Evolutionary conservation across 2,113 vertebrate genomes (phyloP), one percentile per base, ranked within the genome.

Genomic region (Indicator indicator): DNA sequence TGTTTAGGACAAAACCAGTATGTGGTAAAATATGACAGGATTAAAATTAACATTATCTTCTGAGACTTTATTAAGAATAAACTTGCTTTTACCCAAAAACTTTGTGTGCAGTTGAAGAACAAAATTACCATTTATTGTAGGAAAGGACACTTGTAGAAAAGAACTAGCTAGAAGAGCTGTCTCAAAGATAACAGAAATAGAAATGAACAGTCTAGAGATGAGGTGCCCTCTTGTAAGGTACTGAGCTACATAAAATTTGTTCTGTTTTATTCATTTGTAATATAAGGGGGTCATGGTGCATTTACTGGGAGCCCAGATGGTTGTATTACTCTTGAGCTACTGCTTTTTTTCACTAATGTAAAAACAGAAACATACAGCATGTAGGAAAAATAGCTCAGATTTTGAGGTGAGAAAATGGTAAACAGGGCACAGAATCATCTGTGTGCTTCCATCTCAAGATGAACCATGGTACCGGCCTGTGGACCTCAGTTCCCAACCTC

Each of bases 261-360:
- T 79, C 72, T 80, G 60, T 56, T 90, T 84, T 77, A 87, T 77
- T 87, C 13, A 94, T 70, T 84, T 82, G 32, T 42, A 88, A 42
- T 85, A 52, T 60, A 76, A 71, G 15, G 9, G 9, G 60, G 42
- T 94, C 72, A 46, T 9, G 26, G 63, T 63, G n/a, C 68, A 71
- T 46, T 93, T 93, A 32, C 48, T 70, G 44, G 84, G 36, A 77
- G 33, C 23, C 59, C 75, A 73, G 46, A 38, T 30, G 16, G 36
- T 38, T 81, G 52, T 20, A 33, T 8, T 77, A 46, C 83, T 86
- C 28, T 62, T 77, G 10, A 91, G 73, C 56, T 83, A 23, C 27
- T 71, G n/a, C 26, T 71, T 88, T 52, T 13, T 94, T 90, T 80
- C 14, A 73, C n/a, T 86, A 63, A 80, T 19, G 28, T 40, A 59